Base-by-base conservation (phyloP, 2,888 invertebrate genomes). In the Hybos culiciformis region DNA sequence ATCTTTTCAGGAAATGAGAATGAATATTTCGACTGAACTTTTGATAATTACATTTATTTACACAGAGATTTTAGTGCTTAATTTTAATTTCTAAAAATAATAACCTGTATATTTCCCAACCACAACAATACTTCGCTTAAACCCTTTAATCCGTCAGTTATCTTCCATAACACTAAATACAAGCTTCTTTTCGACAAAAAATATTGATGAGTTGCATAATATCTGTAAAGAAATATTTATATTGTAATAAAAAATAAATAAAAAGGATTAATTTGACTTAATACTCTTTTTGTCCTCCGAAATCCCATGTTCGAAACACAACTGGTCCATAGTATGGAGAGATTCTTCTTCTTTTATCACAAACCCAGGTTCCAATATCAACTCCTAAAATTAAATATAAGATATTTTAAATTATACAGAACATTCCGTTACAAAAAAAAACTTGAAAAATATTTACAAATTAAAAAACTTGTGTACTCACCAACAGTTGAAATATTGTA, bases 171-270 rank as follows among this genome's bases (percentile, higher is more conserved):
- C 2, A 97, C 96, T 42, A 98, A 70, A 63, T 96, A 98, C 26
- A 98, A 69, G 50, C 94, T 92, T 12, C 97, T 75, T 46, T 92
- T 87, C 0, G 96, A 94, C 37, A 98, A 69, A 64, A 98, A 98
- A 66, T 98, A 98, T 62, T 97, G 96, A 71, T 97, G 97, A 0
- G 97, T 97, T 0, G 96, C 91, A 63, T 97, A 97, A 63, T 97
- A 96, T 59, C 78, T 78, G 23, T 4, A 43, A 47, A 2, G n/a
- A n/a, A 46, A 38, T n/a, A 3, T 29, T n/a, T n/a, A n/a, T 29
- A n/a, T n/a, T 29, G 4, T n/a, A 12, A 57, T 14, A 31, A 51
- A 23, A 46, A 14, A 37, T 5, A 32, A 41, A 53, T 43, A 23
- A 5, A 26, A 11, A 23, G 33, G 12, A 21, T 26, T 3, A 29